phyloP scores from a whole-genome alignment of 2,797 vertebrate genomes.

The Micromesistius poutassou region DNA sequence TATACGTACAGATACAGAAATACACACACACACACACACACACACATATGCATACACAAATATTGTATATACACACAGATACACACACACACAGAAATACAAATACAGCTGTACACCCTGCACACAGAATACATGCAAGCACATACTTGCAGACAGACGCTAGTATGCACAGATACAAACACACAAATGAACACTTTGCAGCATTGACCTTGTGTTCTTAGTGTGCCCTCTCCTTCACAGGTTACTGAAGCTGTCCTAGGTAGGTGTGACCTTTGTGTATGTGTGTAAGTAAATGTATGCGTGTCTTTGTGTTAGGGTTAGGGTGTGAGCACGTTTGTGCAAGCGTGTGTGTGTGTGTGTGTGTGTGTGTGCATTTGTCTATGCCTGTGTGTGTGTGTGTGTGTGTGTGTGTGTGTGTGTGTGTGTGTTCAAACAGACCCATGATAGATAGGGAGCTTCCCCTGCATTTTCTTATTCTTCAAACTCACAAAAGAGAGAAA shows the following conservation, averaged over 20 bases:
- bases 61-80: slow-evolving; percentile 24
- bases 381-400: slow-evolving; percentile 13
- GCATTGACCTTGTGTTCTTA: neutral
- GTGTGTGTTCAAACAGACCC: slow-evolving; percentile 52
- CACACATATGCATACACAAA: neutral
- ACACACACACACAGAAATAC: slow-evolving; percentile 1
- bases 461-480: slow-evolving; percentile 29
- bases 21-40: too few relatives aligned
- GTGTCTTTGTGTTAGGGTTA: slow-evolving; percentile 16
- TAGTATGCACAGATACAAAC: neutral
- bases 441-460: slow-evolving; percentile 35
- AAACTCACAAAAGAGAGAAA: slow-evolving; percentile 25
- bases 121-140: neutral
- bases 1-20: slow-evolving; percentile 19
- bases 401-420: slow-evolving; percentile 23
- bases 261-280: slow-evolving; percentile 16
- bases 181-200: neutral
- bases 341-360: slow-evolving; percentile 18
- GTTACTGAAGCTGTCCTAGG: slow-evolving; percentile 24
- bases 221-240: slow-evolving; percentile 14
- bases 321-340: slow-evolving; percentile 3
- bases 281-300: slow-evolving; percentile 16
- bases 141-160: neutral
- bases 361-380: slow-evolving; percentile 7
- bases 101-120: slow-evolving; percentile 7